Base-by-base conservation (phyloP, 2,113 vertebrate genomes). In the Jacana jacana region DNA sequence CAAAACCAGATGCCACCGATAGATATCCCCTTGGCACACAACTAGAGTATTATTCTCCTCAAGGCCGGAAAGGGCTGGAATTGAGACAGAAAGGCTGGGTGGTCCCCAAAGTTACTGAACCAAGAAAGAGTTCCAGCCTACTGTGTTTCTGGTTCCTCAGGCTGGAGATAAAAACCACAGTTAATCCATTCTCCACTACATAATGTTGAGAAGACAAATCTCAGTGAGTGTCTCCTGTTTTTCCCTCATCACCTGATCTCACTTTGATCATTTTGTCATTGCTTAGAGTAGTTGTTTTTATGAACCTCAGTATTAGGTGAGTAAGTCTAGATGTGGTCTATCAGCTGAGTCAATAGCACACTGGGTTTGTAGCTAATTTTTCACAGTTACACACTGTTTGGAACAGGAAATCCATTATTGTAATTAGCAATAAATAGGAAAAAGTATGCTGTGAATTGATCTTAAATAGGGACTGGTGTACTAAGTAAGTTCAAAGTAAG, bases 401-500 rank as follows among this genome's bases (percentile, higher is more conserved):
- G 52, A 97, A 75, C 89, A 97, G 98, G 98, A 98, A 97, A 97
- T 98, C 83, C 14, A 46, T 93, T 30, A 94, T 96, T 98, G 95
- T 95, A 80, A 93, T 93, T 98, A 94, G 96, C 91, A 91, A 86
- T 94, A 96, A 95, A 85, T 97, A 89, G 96, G 96, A 96, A 97
- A 89, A 95, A 94, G 95, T 97, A 95, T 97, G 80, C 93, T 85
- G 57, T 76, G 71, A 96, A 97, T 95, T 97, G 95, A 95, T 95
- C 84, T 88, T 97, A 86, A 91, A 86, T 95, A 97, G 81, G 83
- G 97, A 92, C 94, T 75, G 89, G 96, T 97, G 84, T 89, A 89
- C 71, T 97, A 89, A 97, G 88, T 65, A 69, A 94, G 90, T 93
- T 78, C 85, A 83, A 96, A 97, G 97, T 93, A 93, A 92, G 93